Percentiles rank a stretch among this genome's conserved stretches.
phyloP scores from a whole-genome alignment of 2,797 vertebrate genomes.

The Microcaecilia unicolor region DNA sequence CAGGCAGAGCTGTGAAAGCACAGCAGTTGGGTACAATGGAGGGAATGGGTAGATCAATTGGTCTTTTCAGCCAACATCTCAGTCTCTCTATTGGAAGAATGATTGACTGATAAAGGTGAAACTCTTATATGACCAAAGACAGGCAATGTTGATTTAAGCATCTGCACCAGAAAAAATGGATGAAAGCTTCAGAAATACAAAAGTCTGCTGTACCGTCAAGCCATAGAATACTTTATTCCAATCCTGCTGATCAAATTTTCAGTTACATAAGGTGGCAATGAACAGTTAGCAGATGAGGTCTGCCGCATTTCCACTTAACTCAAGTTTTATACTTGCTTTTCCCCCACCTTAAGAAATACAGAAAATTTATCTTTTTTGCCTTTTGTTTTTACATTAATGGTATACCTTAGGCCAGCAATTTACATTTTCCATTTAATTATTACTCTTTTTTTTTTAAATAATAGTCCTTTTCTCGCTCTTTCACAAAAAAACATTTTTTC shows the following conservation, averaged over 20 bases:
- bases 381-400: constrained; percentile 25
- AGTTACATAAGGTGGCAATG: constrained; percentile 49
- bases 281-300: constrained; percentile 40
- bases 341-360: constrained; percentile 13
- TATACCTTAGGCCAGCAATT: constrained; percentile 36
- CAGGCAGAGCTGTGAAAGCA: too few relatives aligned
- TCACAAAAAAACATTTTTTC: constrained; percentile 22
- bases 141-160: too few relatives aligned
- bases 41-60: too few relatives aligned
- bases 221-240: constrained; percentile 56
- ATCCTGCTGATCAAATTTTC: constrained; percentile 40
- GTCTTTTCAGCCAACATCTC: too few relatives aligned
- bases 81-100: too few relatives aligned
- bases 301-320: constrained; percentile 40
- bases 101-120: too few relatives aligned
- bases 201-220: constrained; percentile 24
- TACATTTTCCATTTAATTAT: constrained; percentile 26
- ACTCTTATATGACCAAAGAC: too few relatives aligned
- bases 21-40: too few relatives aligned
- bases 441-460: constrained; percentile 20
- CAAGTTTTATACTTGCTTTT: constrained; percentile 28
- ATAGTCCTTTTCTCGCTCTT: constrained; percentile 14
- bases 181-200: not conserved
- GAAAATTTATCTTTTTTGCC: constrained; percentile 23
- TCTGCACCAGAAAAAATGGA: too few relatives aligned